These are phyloP conservation scores for Echeneis naucrates DNA, from an alignment of 2,797 vertebrate genomes.

Conservation along the genomic window DNA sequence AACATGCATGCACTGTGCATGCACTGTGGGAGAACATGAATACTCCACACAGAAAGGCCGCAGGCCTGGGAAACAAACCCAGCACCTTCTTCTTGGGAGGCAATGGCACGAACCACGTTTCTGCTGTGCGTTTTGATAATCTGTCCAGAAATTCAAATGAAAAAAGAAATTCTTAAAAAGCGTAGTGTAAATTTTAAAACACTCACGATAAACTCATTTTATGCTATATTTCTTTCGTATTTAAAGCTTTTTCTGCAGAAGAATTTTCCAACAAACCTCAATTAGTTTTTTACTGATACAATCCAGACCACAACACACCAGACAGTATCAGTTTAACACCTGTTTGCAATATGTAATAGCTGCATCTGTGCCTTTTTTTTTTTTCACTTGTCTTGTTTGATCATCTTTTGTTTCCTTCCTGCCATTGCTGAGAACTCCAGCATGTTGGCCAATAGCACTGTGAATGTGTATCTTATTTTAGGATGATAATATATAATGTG, in stretches of 20 bases:
- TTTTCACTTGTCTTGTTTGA: slow-evolving; percentile 17
- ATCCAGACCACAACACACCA: no score
- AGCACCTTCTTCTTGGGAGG: no score
- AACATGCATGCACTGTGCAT: no score
- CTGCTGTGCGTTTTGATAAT: not conserved
- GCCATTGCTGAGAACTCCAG: not conserved
- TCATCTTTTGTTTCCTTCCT: slow-evolving; percentile 49
- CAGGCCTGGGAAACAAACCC: no score
- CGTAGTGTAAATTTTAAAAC: not conserved
- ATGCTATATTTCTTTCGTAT: not conserved
- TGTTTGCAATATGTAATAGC: slow-evolving; percentile 6
- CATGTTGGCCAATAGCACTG: not conserved
- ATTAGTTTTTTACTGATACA: no score
- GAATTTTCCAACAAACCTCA: not conserved
- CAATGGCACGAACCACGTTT: no score
- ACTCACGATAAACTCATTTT: not conserved
- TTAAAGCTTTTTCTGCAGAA: not conserved
- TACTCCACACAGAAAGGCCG: no score
- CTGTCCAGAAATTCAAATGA: not conserved
- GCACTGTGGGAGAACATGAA: no score
- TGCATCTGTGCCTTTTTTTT: slow-evolving; percentile 15
- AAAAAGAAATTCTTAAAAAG: not conserved
- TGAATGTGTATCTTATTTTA: slow-evolving; percentile 3
- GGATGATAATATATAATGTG: not conserved
- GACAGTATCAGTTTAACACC: slow-evolving; percentile 16